phyloP scores from a whole-genome alignment of 2,797 vertebrate genomes.

The Poecilia picta region DNA sequence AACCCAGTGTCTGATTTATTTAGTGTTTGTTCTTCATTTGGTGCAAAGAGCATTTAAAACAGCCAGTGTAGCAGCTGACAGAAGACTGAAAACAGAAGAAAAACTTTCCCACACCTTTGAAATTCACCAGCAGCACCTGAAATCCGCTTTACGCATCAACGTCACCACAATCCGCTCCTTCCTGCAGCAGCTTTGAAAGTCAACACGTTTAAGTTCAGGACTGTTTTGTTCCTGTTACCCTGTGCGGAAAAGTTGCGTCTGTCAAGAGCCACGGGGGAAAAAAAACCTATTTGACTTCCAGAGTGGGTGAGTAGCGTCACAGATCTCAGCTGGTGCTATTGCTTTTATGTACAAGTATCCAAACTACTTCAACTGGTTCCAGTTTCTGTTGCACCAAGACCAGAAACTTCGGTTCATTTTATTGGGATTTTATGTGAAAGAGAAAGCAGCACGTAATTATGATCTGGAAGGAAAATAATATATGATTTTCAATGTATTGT shows the following conservation, averaged over 20 bases:
- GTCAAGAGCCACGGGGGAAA: neutral
- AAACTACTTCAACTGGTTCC: neutral
- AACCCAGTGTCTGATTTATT: neutral
- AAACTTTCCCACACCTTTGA: neutral
- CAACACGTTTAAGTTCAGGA: neutral
- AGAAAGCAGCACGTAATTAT: neutral
- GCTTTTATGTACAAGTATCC: neutral
- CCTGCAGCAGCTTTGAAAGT: neutral
- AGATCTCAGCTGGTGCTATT: neutral
- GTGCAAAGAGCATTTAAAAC: constrained; percentile 8
- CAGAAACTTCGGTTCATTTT: neutral
- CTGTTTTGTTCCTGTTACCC: neutral
- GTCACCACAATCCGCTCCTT: neutral
- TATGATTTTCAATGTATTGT: neutral
- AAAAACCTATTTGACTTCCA: neutral
- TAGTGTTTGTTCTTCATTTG: neutral
- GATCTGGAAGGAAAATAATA: neutral
- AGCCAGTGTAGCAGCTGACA: neutral
- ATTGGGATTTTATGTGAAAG: neutral
- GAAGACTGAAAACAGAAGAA: neutral
- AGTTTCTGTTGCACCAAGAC: neutral
- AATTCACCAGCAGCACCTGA: neutral
- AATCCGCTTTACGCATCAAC: neutral
- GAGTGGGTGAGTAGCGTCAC: neutral
- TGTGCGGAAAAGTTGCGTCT: neutral